These are phyloP conservation scores for Rhynchomys soricoides DNA, from an alignment of 2,113 vertebrate species.

Conservation along the genomic window DNA sequence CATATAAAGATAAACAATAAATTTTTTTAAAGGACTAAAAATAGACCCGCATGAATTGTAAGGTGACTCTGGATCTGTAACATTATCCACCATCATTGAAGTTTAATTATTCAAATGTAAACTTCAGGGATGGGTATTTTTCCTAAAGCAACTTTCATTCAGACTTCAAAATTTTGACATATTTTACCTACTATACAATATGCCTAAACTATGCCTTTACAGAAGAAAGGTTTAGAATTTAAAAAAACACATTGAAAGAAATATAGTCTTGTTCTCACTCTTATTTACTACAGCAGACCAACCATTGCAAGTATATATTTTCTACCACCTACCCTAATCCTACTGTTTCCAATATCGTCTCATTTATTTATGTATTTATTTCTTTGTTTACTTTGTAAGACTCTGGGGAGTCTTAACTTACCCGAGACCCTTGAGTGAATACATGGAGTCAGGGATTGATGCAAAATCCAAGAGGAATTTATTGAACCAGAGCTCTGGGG, in stretches of 20 bases:
- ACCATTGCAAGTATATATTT: not conserved
- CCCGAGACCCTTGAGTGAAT: too few relatives aligned
- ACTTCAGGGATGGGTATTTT: not conserved
- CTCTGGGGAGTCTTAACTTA: too few relatives aligned
- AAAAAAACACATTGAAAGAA: conserved; percentile 46
- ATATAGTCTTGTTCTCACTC: not conserved
- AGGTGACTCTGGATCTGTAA: too few relatives aligned
- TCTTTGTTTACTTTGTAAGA: too few relatives aligned
- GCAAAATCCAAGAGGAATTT: too few relatives aligned
- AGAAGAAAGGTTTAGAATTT: conserved; percentile 33
- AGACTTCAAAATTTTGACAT: conserved; percentile 63
- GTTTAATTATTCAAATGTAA: not conserved
- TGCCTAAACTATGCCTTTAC: conserved; percentile 19
- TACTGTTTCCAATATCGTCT: not conserved
- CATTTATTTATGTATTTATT: not conserved
- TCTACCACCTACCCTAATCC: not conserved
- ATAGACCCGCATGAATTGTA: not conserved
- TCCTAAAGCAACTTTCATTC: not conserved
- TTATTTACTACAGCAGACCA: conserved; percentile 7
- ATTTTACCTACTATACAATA: not conserved
- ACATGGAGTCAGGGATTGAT: too few relatives aligned
- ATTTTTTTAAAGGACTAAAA: not conserved
- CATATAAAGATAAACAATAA: not conserved
- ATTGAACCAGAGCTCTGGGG: too few relatives aligned
- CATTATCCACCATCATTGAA: too few relatives aligned